phyloP scores from a whole-genome alignment of 2,888 invertebrate species.

The Apantesis nais region DNA sequence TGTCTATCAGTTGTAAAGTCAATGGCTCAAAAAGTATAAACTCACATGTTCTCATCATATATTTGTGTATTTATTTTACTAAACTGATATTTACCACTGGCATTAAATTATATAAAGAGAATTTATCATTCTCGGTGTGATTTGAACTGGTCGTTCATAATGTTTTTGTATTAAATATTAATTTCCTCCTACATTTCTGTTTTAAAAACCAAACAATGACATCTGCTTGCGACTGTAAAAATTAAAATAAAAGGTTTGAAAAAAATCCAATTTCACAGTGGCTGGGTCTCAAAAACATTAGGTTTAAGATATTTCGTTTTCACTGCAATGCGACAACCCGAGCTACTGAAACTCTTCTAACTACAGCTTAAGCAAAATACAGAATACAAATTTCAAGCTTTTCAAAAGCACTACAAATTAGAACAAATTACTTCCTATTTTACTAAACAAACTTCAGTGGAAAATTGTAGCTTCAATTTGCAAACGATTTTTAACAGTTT shows the following conservation, averaged over 20 bases:
- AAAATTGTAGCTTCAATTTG: neutral
- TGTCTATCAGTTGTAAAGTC: too few relatives aligned
- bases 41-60: neutral
- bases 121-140: neutral
- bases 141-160: neutral
- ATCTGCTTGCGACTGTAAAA: neutral
- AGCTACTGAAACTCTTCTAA: conserved; percentile 1
- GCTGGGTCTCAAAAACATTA: neutral
- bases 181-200: neutral
- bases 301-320: neutral
- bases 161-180: too few relatives aligned
- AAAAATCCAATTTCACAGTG: conserved; percentile 4
- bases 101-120: neutral
- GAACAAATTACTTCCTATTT: neutral
- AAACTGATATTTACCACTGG: neutral
- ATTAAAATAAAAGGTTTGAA: neutral
- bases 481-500: conserved; percentile 7
- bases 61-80: neutral
- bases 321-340: conserved; percentile 1
- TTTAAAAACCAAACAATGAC: neutral
- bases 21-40: neutral
- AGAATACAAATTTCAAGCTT: neutral
- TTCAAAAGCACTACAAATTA: neutral
- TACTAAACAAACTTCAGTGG: neutral
- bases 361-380: neutral